These are phyloP conservation scores for Scophthalmus maximus DNA, from an alignment of 2,113 vertebrate species.

Conservation along the genomic window DNA sequence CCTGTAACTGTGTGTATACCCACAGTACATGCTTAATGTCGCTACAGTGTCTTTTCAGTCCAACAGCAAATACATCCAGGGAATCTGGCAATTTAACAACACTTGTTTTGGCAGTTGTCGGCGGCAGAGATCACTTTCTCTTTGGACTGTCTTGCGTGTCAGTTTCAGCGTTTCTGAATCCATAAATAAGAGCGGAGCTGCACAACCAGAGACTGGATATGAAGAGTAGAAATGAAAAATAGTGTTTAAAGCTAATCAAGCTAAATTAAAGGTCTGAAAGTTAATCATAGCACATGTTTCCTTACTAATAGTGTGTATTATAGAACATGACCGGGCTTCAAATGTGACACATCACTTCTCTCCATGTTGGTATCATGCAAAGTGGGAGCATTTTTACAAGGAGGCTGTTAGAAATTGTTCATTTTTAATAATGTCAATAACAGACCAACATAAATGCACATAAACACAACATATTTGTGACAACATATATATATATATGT, in stretches of 20 bases:
- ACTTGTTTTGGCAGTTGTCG: slow-evolving; percentile 48
- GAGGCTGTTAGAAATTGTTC: no score
- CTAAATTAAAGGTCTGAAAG: no score
- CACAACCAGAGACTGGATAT: slow-evolving; percentile 4
- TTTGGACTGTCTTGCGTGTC: slow-evolving; percentile 35
- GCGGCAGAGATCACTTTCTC: slow-evolving; percentile 42
- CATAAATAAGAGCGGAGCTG: slow-evolving; percentile 49
- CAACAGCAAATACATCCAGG: slow-evolving; percentile 36
- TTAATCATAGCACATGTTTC: no score
- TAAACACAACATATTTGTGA: background rate
- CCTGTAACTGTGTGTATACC: background rate
- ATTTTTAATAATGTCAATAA: background rate
- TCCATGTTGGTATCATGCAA: background rate
- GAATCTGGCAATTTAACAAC: slow-evolving; percentile 57
- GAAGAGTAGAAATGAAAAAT: slow-evolving; percentile 4
- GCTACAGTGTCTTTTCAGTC: slow-evolving; percentile 6
- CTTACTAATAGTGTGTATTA: no score
- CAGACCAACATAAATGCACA: slow-evolving; percentile 5
- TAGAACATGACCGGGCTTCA: background rate
- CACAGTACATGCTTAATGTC: slow-evolving; percentile 5
- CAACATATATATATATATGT: background rate
- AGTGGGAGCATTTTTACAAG: background rate
- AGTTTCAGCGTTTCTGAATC: slow-evolving; percentile 43
- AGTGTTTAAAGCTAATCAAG: background rate
- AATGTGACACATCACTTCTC: background rate